A percentile compares a stretch with the other conserved stretches of the same genome.
Evolutionary conservation across 2,888 invertebrate genomes (phyloP).

Genomic region (Incurvaria masculella): DNA sequence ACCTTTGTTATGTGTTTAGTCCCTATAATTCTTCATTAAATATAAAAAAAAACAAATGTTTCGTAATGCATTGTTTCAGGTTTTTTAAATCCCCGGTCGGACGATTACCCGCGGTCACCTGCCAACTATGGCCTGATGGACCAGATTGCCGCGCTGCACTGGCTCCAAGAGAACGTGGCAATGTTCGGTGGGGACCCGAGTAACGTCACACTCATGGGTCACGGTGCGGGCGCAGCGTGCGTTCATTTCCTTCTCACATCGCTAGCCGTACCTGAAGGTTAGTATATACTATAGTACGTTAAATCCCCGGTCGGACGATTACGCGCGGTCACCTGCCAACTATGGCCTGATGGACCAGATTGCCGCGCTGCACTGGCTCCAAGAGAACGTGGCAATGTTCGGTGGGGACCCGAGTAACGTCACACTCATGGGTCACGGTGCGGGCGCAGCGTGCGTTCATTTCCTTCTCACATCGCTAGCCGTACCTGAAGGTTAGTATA

Average conservation of each 20-base stretch:
- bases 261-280: constrained; percentile 90
- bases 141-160: constrained; percentile 92
- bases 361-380: constrained; percentile 93
- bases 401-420: constrained; percentile 93
- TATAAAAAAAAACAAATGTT: too few relatives aligned
- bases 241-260: constrained; percentile 94
- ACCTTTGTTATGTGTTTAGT: too few relatives aligned
- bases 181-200: constrained; percentile 93
- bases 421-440: constrained; percentile 92
- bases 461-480: constrained; percentile 92
- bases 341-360: constrained; percentile 98
- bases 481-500: constrained; percentile 85
- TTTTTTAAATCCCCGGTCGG: constrained; percentile 85
- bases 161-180: constrained; percentile 94
- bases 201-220: constrained; percentile 91
- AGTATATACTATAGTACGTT: too few relatives aligned
- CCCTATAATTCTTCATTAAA: too few relatives aligned
- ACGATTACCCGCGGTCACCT: constrained; percentile 80
- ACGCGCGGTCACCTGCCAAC: constrained; percentile 84
- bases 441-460: constrained; percentile 94
- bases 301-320: constrained; percentile 85
- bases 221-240: constrained; percentile 94
- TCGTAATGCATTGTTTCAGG: constrained; percentile 69
- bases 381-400: constrained; percentile 92
- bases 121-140: constrained; percentile 99